Base-by-base conservation (phyloP, 2,797 vertebrate genomes). In the Peromyscus melanophrys region DNA sequence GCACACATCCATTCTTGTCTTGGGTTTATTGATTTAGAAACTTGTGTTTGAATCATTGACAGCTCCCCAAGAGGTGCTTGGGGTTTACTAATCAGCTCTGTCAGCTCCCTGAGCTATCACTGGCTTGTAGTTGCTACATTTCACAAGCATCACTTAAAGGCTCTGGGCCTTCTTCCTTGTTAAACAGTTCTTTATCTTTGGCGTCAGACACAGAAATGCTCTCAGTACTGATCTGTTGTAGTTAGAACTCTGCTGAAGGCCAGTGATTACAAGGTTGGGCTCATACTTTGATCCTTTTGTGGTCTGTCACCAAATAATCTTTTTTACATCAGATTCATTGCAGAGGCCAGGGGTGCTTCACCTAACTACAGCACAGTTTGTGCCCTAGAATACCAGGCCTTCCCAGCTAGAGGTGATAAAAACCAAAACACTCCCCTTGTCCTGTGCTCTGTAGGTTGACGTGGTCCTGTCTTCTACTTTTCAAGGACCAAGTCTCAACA, bases 11-110 rank as follows among this genome's bases (percentile, higher is more conserved):
- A 46, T 82, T 75, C 59, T 84, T 95, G 43, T 29, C 77, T 85
- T 77, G 55, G 49, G 55, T 80, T 82, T 23, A 49, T 61, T 95
- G 52, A 71, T 69, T 94, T 96, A 83, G 84, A 67, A 92, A 92
- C 76, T 61, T 90, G 23, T 27, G 40, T 88, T 95, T 90, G 40
- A 92, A 49, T 78, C 34, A 80, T 49, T 86, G 84, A 69, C 71
- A 69, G 40, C 14, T 55, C 71, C 29, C 21, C 4, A n/a, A 49
- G 31, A n/a, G 23, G n/a, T 76, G 89, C 76, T 2, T 7, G 43
- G 55, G 23, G 40, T 9, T 88, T 40, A 40, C 13, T 25, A n/a
- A 77, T 61, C 10, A 40, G n/a, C 49, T 71, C 81, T 52, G 27
- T 46, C 73, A 77, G 55, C 19, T 31, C 23, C 2, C 87, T 67